A percentile compares a stretch with the other conserved stretches of the same genome.
Evolutionary conservation across 2,888 invertebrate genomes (phyloP).

Genomic region (Calliopum simillimum): DNA sequence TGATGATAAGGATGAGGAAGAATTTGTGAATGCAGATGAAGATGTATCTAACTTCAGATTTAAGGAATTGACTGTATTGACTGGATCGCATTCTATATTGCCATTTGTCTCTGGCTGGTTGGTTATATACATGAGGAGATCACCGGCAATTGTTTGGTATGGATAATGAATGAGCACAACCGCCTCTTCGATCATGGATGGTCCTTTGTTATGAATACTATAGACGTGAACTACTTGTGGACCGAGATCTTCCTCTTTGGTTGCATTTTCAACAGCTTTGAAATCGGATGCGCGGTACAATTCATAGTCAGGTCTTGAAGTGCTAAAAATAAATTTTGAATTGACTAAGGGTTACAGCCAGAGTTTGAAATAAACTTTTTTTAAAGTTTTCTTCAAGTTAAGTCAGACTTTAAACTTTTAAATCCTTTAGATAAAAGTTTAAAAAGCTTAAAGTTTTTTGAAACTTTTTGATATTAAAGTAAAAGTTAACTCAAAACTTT

Average conservation of each 20-base stretch:
- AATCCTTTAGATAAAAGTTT: too few relatives aligned
- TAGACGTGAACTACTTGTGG: slow-evolving; percentile 92
- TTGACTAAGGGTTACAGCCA: too few relatives aligned
- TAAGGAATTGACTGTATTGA: slow-evolving; percentile 76
- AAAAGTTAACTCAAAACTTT: too few relatives aligned
- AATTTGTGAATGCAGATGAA: too few relatives aligned
- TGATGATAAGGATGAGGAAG: background rate
- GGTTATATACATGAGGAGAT: slow-evolving; percentile 84
- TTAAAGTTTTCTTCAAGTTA: too few relatives aligned
- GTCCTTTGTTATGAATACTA: slow-evolving; percentile 89
- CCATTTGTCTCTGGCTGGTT: slow-evolving; percentile 84
- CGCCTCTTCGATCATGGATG: slow-evolving; percentile 85
- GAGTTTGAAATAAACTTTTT: too few relatives aligned
- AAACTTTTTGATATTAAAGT: too few relatives aligned
- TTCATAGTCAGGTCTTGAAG: slow-evolving; percentile 80
- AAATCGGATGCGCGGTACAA: slow-evolving; percentile 81
- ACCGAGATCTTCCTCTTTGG: slow-evolving; percentile 82
- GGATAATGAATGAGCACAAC: slow-evolving; percentile 90
- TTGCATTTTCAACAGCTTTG: slow-evolving; percentile 68
- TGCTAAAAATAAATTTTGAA: slow-evolving; percentile 65
- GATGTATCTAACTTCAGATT: slow-evolving; percentile 59
- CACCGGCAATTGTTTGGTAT: slow-evolving; percentile 78
- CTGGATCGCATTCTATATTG: slow-evolving; percentile 78
- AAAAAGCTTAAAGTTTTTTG: too few relatives aligned
- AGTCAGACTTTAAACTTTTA: too few relatives aligned